Conservation (phyloP, 2,113 vertebrate genomes). For the Xyrauchen texanus region DNA sequence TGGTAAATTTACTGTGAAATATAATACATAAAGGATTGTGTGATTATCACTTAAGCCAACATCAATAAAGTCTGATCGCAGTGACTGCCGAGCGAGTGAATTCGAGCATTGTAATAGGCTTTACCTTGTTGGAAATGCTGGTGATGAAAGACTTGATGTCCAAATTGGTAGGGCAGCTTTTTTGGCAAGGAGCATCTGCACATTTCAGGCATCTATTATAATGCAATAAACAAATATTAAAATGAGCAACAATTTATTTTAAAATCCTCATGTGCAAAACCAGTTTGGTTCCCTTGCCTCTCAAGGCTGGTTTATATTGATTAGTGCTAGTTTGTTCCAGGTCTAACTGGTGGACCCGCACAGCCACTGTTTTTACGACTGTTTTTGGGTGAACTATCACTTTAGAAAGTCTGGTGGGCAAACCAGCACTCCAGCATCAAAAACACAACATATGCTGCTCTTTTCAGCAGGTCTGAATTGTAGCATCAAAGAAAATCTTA, state of each 20-base stretch:
- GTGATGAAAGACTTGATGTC: conserved; percentile 89
- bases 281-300: no score
- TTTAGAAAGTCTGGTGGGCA: no score
- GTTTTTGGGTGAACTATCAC: no score
- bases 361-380: no score
- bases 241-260: no score
- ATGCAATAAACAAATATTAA: not conserved
- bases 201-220: conserved; percentile 83
- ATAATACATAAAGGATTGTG: conserved; percentile 33
- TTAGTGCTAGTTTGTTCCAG: no score
- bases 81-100: not conserved
- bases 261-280: no score
- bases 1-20: conserved; percentile 29
- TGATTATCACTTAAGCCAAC: conserved; percentile 38
- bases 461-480: not conserved
- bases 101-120: conserved; percentile 32
- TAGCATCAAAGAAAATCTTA: not conserved
- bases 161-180: conserved; percentile 87
- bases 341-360: no score
- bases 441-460: no score
- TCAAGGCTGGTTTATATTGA: no score
- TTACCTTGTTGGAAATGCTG: conserved; percentile 87
- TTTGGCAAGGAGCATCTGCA: conserved; percentile 87
- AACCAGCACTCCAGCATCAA: no score
- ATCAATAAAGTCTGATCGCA: conserved; percentile 10